Evolutionary conservation across 2,888 invertebrate species (phyloP), one percentile per base, ranked within the genome.

Genomic region (Drosophila incognita): DNA sequence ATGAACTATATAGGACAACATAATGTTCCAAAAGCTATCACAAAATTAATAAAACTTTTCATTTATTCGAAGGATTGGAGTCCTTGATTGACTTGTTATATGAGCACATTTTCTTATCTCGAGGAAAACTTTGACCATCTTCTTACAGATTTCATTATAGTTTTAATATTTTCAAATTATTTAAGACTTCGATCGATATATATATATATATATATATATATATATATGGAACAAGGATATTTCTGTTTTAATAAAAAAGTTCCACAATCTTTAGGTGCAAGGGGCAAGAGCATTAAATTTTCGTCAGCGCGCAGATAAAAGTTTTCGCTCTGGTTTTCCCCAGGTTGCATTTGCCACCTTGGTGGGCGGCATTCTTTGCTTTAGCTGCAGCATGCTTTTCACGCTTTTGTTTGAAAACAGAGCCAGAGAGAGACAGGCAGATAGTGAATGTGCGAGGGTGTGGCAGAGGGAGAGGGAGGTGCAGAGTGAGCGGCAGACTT

Each of bases 391-490:
- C 69, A 54, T 48, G 68, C 68, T 54, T 79, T 70, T 69, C 74
- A 69, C 74, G 69, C 83, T 81, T 77, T 84, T 89, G 89, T 85
- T 81, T 71, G 67, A 62, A 54, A 59, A 42, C 38, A 48, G 3
- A 35, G 13, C 21, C 21, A 6, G 11, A 15, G 6, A 13, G 36
- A 11, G 49, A 4, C 2, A 49, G n/a, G 4, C 15, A 24, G 46
- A 24, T 46, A 29, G 13, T 6, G 27, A 6, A 5, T 13, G 21
- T 2, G 36, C 11, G 24, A n/a, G 40, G 27, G 18, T n/a, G 13
- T 4, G 36, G 2, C 15, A 11, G 24, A 36, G 13, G 13, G n/a
- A 40, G 35, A 33, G 21, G 13, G 35, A 5, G 24, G 18, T 21
- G 13, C 21, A 51, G n/a, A 35, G 13, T 0, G 48, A 40, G 29